Conservation (phyloP, 2,797 vertebrate genomes). For the Cichlasoma orientale region DNA sequence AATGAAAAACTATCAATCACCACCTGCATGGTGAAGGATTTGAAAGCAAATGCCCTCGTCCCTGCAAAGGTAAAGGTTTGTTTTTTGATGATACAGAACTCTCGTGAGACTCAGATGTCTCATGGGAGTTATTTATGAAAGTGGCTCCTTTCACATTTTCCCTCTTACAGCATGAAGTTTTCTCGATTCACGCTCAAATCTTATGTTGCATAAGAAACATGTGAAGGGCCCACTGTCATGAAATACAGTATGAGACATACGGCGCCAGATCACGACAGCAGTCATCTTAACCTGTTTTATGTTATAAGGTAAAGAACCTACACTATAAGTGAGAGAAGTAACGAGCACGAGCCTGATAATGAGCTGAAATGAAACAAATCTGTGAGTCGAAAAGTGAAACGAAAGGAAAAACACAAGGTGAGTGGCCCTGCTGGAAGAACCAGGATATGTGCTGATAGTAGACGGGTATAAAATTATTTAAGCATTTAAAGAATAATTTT, state of each 20-base stretch:
- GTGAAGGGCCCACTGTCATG: too few relatives aligned
- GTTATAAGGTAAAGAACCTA: too few relatives aligned
- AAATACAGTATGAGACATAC: not conserved
- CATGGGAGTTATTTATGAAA: not conserved
- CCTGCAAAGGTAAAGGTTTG: not conserved
- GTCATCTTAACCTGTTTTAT: not conserved
- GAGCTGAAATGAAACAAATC: too few relatives aligned
- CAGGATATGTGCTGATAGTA: too few relatives aligned
- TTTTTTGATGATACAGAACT: not conserved
- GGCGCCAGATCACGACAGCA: not conserved
- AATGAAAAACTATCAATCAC: not conserved
- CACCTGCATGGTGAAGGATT: not conserved
- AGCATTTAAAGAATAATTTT: too few relatives aligned
- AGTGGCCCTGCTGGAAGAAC: too few relatives aligned
- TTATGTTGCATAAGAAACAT: not conserved
- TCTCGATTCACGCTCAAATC: not conserved
- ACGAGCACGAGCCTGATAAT: too few relatives aligned
- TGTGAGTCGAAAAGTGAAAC: too few relatives aligned
- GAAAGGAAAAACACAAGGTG: too few relatives aligned
- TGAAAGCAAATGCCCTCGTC: not conserved
- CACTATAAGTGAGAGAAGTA: not conserved
- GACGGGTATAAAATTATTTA: too few relatives aligned
- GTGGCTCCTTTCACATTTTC: not conserved
- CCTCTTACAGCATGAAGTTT: not conserved
- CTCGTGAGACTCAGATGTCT: not conserved